Evolutionary conservation across 2,797 vertebrate genomes (phyloP).

Genomic region (Muscicapa striata): DNA sequence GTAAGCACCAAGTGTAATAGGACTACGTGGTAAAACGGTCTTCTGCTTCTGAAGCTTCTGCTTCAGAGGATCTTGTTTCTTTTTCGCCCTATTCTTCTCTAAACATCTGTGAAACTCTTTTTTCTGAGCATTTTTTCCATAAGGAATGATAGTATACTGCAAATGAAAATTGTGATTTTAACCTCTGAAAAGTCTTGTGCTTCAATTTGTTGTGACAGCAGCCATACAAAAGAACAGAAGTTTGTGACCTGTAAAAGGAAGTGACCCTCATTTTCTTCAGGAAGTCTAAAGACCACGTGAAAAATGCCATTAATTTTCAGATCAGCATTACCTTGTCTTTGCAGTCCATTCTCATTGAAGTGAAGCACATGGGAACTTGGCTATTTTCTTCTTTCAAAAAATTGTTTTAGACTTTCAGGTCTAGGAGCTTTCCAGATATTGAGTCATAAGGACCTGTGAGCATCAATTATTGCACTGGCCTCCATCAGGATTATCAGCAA

Average conservation of each 20-base stretch:
- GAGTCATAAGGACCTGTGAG: neutral
- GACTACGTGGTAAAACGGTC: neutral
- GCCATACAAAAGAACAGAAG: neutral
- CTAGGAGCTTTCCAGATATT: neutral
- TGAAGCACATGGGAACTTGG: neutral
- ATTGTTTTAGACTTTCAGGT: neutral
- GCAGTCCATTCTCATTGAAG: neutral
- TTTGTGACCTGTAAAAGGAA: neutral
- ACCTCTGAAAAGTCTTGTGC: neutral
- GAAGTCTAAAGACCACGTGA: neutral
- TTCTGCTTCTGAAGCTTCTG: neutral
- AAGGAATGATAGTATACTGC: neutral
- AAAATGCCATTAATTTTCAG: neutral
- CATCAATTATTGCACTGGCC: neutral
- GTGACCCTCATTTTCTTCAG: neutral
- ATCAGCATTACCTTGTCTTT: neutral
- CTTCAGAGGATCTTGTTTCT: neutral
- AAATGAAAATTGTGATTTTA: neutral
- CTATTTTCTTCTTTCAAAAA: neutral
- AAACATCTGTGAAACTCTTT: neutral
- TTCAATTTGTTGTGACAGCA: neutral
- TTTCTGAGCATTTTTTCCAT: neutral
- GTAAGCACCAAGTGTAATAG: rapidly evolving
- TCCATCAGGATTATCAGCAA: neutral
- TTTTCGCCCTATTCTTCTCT: neutral